Conservation (phyloP, 2,113 vertebrate species). For the Elgaria multicarinata region DNA sequence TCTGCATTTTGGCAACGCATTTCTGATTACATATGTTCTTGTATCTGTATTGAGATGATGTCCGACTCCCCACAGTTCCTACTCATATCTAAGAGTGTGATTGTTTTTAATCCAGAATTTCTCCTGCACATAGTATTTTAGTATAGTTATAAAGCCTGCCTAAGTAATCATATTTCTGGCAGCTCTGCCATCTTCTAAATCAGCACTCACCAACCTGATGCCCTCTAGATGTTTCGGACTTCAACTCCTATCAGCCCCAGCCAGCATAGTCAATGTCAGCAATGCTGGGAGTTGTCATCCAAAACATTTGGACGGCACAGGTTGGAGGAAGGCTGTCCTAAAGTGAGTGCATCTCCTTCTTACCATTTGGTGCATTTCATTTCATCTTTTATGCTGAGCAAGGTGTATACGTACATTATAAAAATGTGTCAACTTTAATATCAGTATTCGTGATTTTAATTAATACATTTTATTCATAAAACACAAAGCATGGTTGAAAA, state of each 20-base stretch:
- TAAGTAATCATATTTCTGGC: neutral
- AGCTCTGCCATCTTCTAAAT: neutral
- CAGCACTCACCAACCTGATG: no score
- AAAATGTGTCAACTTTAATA: neutral
- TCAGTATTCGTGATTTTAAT: slow-evolving; percentile 5
- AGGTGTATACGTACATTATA: neutral
- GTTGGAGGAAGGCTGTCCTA: neutral
- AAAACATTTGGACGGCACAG: no score
- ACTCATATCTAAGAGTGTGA: no score
- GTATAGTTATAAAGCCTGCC: neutral
- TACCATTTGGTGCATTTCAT: neutral
- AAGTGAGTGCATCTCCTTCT: neutral
- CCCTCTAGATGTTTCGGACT: no score
- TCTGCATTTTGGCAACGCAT: neutral
- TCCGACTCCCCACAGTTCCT: no score
- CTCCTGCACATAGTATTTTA: no score
- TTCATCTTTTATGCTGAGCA: neutral
- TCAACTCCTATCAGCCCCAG: no score
- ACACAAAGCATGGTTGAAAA: neutral
- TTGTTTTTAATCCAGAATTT: neutral
- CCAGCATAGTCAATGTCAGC: no score
- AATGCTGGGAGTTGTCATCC: no score
- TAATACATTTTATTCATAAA: neutral
- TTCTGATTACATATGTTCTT: neutral
- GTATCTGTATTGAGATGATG: no score